Base-by-base conservation (phyloP, 1,140 invertebrate genomes). In the Drosophila nigromelanica region DNA sequence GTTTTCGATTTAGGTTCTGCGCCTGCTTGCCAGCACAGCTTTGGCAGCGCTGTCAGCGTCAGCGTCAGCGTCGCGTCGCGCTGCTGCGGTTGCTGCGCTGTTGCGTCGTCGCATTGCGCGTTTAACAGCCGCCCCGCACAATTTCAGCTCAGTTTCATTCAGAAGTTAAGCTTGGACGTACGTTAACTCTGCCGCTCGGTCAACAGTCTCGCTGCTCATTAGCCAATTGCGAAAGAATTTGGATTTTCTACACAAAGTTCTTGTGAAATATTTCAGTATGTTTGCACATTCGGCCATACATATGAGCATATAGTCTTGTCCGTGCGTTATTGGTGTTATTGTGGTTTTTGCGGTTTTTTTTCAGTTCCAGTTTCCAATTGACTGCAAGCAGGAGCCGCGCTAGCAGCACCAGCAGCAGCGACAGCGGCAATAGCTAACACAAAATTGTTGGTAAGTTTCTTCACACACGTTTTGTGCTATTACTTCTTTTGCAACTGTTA, bases 131-230 rank as follows among this genome's bases (percentile, higher is more conserved):
- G 47, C 76, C 60, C 59, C 64, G 43, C 63, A 24, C 50, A 60
- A 50, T 55, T 63, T 69, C 5, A 37, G 70, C 83, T 89, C 83
- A 89, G 83, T 89, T 89, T 83, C 79, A 89, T 89, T 89, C 79
- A 89, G 83, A 89, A 89, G 85, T 89, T 78, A 72, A 89, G 70
- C 76, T 60, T 54, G 37, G 55, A 43, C 66, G 66, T 56, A 35
- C 33, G 33, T 10, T 35, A 50, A 62, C 50, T 68, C n/a, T 42
- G 35, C 6, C 72, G 42, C 21, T 52, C 72, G 48, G 33, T 62
- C 50, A 55, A 42, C 27, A 70, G 73, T 47, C 56, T 50, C 64
- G 64, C 40, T 60, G 67, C 73, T 79, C 67, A 72, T 72, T 64
- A 73, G 52, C 37, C 74, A 47, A 78, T 86, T 86, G 78, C 82